These are phyloP conservation scores for Butastur rufipennis DNA, from an alignment of 2,113 vertebrate genomes.

Conservation along the genomic window DNA sequence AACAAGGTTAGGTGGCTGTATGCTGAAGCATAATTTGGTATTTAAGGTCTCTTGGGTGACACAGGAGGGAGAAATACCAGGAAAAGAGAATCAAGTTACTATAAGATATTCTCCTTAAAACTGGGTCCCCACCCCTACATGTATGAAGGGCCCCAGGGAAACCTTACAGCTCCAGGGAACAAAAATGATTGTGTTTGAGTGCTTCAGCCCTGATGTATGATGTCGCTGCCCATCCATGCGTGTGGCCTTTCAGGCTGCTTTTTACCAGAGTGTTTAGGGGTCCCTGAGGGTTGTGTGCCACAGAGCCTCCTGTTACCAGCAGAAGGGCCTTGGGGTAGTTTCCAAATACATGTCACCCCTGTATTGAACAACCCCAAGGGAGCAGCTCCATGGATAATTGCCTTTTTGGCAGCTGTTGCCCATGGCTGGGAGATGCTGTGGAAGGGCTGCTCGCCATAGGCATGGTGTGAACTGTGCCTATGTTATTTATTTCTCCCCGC, in stretches of 20 bases:
- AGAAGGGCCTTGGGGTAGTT: background rate
- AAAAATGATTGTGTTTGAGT: background rate
- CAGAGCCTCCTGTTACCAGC: background rate
- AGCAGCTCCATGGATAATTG: background rate
- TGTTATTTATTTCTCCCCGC: background rate
- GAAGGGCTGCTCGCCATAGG: background rate
- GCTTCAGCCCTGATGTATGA: rapidly evolving
- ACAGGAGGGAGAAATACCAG: background rate
- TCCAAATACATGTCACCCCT: background rate
- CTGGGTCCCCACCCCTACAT: rapidly evolving
- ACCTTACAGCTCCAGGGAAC: background rate
- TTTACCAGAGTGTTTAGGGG: background rate
- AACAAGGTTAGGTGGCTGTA: background rate
- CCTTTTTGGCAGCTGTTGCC: background rate
- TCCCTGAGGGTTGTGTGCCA: background rate
- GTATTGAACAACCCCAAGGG: background rate
- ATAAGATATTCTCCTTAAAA: background rate
- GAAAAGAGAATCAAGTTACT: background rate
- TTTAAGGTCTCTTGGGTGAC: background rate
- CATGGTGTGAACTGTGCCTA: rapidly evolving
- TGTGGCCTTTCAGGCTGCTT: background rate
- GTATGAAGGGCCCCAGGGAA: background rate
- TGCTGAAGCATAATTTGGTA: background rate
- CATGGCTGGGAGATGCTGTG: background rate
- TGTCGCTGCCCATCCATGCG: rapidly evolving